Base-by-base conservation (phyloP, 2,888 invertebrate genomes). In the Cephus pulcher region DNA sequence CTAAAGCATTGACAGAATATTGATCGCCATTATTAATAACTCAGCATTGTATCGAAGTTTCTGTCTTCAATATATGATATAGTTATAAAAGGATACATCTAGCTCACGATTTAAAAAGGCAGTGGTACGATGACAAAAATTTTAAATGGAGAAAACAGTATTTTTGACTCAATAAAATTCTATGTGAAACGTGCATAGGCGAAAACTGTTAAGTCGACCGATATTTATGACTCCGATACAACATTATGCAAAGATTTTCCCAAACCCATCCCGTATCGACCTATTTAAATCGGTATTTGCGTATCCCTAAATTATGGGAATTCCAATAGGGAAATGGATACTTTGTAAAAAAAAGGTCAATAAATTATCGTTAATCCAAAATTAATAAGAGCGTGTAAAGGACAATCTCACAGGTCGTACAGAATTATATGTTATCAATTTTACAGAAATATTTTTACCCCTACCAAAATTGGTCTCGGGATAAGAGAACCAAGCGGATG, bases 11-110 rank as follows among this genome's bases (percentile, higher is more conserved):
- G 79, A 71, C 81, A 76, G 82, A 81, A 84, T 81, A 83, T 82
- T 84, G 80, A 86, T 80, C 82, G 75, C 73, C 80, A 82, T 85
- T 86, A 85, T 86, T 85, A 85, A 86, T 86, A 85, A 84, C 82
- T 79, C 74, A 73, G 80, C 79, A 79, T 80, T 78, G 80, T 80
- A 81, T 79, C 69, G 75, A 78, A 74, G 73, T 75, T 73, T 80
- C 76, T 35, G 75, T 69, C 76, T 71, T 69, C 37, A 11, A 69
- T 56, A 23, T 56, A 23, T 30, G 30, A 56, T 56, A 56, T 56
- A 56, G 56, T 56, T 56, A 56, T 56, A 56, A 56, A 9, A 56
- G 56, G 23, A 23, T 56, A 56, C 56, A 23, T 56, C 56, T 9
- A 40, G 40, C 15, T 23, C 15, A 23, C 2, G 40, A 40, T 40